Base-by-base conservation (phyloP, 2,888 invertebrate species). In the Drosophila affinis region DNA sequence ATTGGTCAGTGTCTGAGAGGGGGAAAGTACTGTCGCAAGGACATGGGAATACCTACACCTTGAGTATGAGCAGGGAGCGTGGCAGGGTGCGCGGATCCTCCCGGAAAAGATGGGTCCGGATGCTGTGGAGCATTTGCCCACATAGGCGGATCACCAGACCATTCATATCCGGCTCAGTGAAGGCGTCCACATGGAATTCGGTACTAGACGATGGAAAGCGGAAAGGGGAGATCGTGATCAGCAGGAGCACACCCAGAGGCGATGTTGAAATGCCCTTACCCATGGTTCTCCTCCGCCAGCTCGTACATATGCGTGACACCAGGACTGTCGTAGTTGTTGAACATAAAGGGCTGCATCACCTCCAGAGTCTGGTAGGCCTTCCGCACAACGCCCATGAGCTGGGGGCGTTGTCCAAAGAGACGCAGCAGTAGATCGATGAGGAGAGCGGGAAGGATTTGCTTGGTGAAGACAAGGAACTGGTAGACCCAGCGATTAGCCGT, bases 331-430 rank as follows among this genome's bases (percentile, higher is more conserved):
- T 80, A 90, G 24, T 78, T 76, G 61, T 87, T 89, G 56, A 84
- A 79, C 60, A 87, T 55, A 7, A 91, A 91, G 2, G 90, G 90
- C 17, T 79, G 62, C 79, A 91, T 79, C 0, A 85, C 87, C 45
- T 82, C 79, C 9, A 87, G 57, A 0, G 84, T 81, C 2, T 52
- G 61, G 45, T 70, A 86, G 12, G 72, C 21, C 58, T 76, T 85
- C 0, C 91, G 77, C 14, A 83, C 80, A 4, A 87, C 72, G 10
- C 67, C 21, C 88, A 91, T 74, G 1, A 91, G 10, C 0, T 53
- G 47, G 0, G 91, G 89, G 39, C 78, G 72, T 3, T 72, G 79
- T 0, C 90, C 81, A 17, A 59, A 76, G 10, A 87, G 12, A 9
- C 7, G 14, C 3, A 91, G 51, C 0, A 86, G 18, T 1, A 68